phyloP scores from a whole-genome alignment of 2,797 vertebrate genomes.

The Phyllotis vaccarum region DNA sequence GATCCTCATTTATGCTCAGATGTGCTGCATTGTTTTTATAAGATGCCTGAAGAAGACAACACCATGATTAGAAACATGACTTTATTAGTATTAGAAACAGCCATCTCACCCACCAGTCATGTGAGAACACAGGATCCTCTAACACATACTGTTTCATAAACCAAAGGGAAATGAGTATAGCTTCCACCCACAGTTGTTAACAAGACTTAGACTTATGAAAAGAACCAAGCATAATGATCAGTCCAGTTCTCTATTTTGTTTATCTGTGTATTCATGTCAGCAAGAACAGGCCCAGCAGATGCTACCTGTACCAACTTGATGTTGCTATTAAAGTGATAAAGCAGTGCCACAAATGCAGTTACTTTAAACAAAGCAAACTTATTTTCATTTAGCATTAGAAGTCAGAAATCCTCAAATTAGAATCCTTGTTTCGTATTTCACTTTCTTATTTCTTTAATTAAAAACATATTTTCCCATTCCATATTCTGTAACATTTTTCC shows the following conservation, averaged over 20 bases:
- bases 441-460: background rate
- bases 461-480: background rate
- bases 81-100: background rate
- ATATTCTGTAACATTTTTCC: background rate
- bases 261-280: background rate
- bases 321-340: background rate
- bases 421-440: background rate
- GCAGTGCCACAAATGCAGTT: background rate
- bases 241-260: background rate
- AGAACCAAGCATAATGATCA: background rate
- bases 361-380: background rate
- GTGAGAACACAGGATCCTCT: background rate
- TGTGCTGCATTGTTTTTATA: background rate
- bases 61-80: background rate
- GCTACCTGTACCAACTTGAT: background rate
- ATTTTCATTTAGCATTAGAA: background rate
- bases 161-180: background rate
- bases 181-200: background rate
- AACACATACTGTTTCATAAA: background rate
- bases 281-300: background rate
- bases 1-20: background rate
- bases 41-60: background rate
- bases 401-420: background rate
- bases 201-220: background rate
- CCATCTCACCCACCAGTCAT: background rate